Evolutionary conservation across 2,113 vertebrate species (phyloP), one percentile per base, ranked within the genome.

Genomic region (Gymnorhina tibicen): DNA sequence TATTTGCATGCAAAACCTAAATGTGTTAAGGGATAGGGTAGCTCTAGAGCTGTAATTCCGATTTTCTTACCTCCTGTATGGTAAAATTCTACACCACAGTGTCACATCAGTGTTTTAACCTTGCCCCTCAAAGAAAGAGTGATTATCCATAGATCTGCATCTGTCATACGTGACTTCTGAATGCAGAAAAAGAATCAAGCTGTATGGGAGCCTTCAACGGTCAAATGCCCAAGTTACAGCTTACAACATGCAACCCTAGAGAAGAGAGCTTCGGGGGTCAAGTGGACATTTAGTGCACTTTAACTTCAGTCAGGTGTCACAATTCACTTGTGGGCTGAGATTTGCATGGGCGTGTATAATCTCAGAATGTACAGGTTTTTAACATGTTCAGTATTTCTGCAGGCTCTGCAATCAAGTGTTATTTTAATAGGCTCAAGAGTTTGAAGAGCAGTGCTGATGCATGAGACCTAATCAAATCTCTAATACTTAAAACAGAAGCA

Each of bases 1-100:
- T 95, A 78, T 89, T 89, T 95, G 91, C 84, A 87, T 92, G 95
- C 73, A 56, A 92, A 97, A 75, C 37, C 66, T 64, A 75, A 84
- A 60, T 59, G 4, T 78, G 16, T 68, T 80, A 56, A 66, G 50
- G n/a, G 30, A 13, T 86, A 92, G 79, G 3, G 1, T 75, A 93
- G 79, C 60, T 86, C 30, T 93, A 69, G 73, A 92, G 56, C 52
- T 64, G 47, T 78, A 68, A 78, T 83, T 83, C 85, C 0, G 0
- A 60, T 89, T 90, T 86, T 87, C 55, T 80, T 92, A 52, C 21
- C 19, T 88, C 33, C 52, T 56, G 7, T 52, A 16, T 72, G n/a
- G 88, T 91, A 90, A 92, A 90, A 56, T 47, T n/a, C 8, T 86
- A 67, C 52, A 67, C 42, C 9, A 16, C 60, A 44, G 70, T 56